Evolutionary conservation across 2,113 vertebrate genomes (phyloP).

Genomic region (Zingel zingel): DNA sequence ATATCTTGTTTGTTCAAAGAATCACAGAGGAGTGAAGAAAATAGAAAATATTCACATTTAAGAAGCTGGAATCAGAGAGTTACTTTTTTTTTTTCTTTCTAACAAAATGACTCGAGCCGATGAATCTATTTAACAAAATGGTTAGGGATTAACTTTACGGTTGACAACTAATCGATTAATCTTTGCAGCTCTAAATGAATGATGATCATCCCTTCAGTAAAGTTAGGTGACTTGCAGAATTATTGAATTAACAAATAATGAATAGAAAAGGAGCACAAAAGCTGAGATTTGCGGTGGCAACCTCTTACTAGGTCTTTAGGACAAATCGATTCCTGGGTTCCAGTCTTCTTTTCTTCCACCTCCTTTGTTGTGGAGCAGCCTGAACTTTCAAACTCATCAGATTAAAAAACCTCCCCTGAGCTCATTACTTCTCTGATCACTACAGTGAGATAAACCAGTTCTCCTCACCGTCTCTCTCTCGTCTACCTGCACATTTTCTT

Average conservation of each 20-base stretch:
- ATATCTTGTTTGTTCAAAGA: too few relatives aligned
- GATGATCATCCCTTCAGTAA: background rate
- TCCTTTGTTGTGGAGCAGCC: slow-evolving; percentile 36
- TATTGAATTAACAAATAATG: background rate
- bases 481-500: background rate
- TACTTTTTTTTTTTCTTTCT: too few relatives aligned
- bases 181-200: background rate
- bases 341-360: background rate
- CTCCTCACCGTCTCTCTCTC: background rate
- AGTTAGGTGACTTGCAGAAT: background rate
- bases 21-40: too few relatives aligned
- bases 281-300: background rate
- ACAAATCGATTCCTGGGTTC: slow-evolving; percentile 21
- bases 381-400: slow-evolving; percentile 18
- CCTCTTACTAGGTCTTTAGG: too few relatives aligned
- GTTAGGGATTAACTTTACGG: too few relatives aligned
- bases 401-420: slow-evolving; percentile 33
- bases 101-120: too few relatives aligned
- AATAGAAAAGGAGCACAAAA: background rate
- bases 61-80: too few relatives aligned
- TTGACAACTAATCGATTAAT: too few relatives aligned
- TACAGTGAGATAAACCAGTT: slow-evolving; percentile 29
- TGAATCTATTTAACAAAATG: too few relatives aligned
- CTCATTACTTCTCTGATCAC: slow-evolving; percentile 29
- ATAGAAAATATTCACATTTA: too few relatives aligned